Base-by-base conservation (phyloP, 2,797 vertebrate species). In the Platyrinchus mystaceus region DNA sequence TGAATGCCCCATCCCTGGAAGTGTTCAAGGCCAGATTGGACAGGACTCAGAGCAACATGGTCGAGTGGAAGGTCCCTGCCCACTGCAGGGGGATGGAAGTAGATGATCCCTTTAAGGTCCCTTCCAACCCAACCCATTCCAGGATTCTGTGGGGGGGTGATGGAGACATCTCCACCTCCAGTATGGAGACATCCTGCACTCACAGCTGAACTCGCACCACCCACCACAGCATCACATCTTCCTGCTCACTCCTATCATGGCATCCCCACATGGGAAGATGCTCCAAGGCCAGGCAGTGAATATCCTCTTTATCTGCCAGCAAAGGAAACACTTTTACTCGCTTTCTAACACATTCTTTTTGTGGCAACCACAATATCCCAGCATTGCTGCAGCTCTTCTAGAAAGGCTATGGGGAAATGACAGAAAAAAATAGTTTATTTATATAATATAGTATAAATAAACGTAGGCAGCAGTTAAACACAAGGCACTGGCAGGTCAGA, bases 271-370 rank as follows among this genome's bases (percentile, higher is more conserved):
- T 4, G 0, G 37, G 36, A 87, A 32, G 36, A 58, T 5, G n/a
- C 36, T 60, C 73, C 36, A 17, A 37, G 47, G 77, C 81, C 3
- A 3, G 44, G 17, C 64, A 83, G 41, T 1, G 5, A 74, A 62
- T 47, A 59, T 16, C 21, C 68, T 87, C 56, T 74, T 77, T 95
- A 97, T 96, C 92, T 95, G 79, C 20, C 43, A 50, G 71, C 18
- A 36, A 44, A 82, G 92, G 95, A 95, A 96, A 80, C 89, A 83
- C 56, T 69, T 85, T 56, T 4, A n/a, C 13, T 6, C 5, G 2
- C 2, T 12, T 60, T 71, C 39, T 32, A 73, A 41, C 43, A 73
- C 44, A 85, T 91, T 75, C 10, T 68, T 84, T 70, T 81, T 78
- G 41, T 4, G 2, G 46, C 14, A 82, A 77, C 55, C 77, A 91